Evolutionary conservation across 1,140 invertebrate genomes (phyloP), one percentile per base, ranked within the genome.

Genomic region (Drosophila simulans): DNA sequence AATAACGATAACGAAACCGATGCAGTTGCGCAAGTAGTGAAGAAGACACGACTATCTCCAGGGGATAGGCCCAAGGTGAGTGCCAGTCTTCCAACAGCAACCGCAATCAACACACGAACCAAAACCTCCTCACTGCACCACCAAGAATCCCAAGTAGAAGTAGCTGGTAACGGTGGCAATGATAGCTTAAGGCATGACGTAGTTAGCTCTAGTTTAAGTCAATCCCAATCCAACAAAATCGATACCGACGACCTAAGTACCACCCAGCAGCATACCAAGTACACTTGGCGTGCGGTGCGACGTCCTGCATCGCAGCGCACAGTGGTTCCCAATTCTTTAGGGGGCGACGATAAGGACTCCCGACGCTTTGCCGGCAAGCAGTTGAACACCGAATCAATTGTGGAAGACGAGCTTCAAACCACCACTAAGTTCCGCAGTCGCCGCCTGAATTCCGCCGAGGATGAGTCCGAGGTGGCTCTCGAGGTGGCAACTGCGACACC

Each of bases 61-160:
- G 66, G 74, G 86, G 86, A 90, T 90, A 81, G 80, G 68, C 62
- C 77, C 49, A 90, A 90, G 85, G 85, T 90, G 85, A 90, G 85
- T 90, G 71, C 70, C 65, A 81, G 68, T 73, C 76, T 60, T 81
- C 73, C 53, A 77, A 49, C 75, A 66, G 40, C 57, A 77, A 57
- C 64, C 64, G 60, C 66, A 73, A 55, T 73, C 39, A 57, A 63
- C 54, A 63, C 65, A 65, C 59, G 54, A 53, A 59, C 37, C 17
- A 75, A 55, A 72, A 68, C 66, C 48, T 72, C 62, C 66, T 45
- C 27, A 69, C 77, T 60, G 74, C 59, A 80, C 48, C 54, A 60
- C 48, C 57, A 58, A 72, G 53, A 78, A 40, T 58, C 73, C 75
- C 69, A 76, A 31, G 56, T 77, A 79, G 69, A 80, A 27, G 45